These are phyloP conservation scores for Heliornis fulica DNA, from an alignment of 2,113 vertebrate genomes.

Conservation along the genomic window DNA sequence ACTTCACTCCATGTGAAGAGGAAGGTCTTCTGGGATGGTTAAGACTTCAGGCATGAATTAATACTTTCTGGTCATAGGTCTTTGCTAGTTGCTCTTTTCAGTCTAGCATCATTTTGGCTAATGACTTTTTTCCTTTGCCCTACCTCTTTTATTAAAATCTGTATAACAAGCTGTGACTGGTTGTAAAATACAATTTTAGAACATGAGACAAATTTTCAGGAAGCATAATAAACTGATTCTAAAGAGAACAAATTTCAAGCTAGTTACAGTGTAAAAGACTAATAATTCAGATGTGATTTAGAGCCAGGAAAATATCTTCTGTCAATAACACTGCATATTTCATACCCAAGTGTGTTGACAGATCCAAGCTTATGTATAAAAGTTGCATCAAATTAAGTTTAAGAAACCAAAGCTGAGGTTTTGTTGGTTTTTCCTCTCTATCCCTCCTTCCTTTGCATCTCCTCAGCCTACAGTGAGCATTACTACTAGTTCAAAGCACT, in stretches of 20 bases:
- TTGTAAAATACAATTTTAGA: background rate
- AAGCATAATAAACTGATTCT: background rate
- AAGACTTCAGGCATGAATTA: background rate
- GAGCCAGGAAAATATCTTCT: background rate
- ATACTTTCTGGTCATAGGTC: background rate
- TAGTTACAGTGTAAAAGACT: background rate
- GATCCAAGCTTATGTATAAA: background rate
- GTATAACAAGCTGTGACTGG: background rate
- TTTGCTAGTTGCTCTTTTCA: background rate
- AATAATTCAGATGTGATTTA: background rate
- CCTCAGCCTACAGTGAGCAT: background rate
- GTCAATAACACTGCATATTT: conserved; percentile 28
- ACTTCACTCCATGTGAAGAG: background rate
- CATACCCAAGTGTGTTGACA: background rate
- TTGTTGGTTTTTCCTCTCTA: background rate
- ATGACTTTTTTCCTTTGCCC: background rate
- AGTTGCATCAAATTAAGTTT: background rate
- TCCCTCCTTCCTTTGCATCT: background rate
- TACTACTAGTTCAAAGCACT: background rate
- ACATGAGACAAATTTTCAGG: background rate
- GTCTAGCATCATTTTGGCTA: background rate
- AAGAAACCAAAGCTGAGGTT: background rate
- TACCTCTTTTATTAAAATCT: background rate
- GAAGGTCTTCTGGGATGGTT: background rate
- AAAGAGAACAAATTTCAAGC: background rate